Percentiles rank a stretch among this genome's conserved stretches.
These are phyloP conservation scores for Vultur gryphus DNA, from an alignment of 2,797 vertebrate species.

Conservation along the genomic window DNA sequence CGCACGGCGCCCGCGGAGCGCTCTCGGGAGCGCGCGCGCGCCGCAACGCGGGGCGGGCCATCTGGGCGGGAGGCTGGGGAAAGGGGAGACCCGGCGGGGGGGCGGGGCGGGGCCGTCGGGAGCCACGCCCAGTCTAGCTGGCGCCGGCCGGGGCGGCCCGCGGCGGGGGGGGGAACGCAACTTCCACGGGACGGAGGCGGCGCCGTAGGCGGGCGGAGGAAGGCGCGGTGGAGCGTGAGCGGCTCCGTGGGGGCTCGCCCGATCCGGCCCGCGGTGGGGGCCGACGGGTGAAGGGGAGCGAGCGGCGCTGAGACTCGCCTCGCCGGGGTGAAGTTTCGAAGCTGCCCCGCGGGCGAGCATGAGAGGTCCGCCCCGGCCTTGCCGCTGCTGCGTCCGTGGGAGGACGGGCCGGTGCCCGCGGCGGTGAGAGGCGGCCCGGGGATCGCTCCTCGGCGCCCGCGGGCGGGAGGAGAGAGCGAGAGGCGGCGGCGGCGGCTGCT, in stretches of 20 bases:
- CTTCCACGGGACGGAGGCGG: too few relatives aligned
- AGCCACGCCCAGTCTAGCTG: not conserved
- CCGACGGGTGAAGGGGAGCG: too few relatives aligned
- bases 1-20: not conserved
- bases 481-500: not conserved
- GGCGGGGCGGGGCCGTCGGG: not conserved
- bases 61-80: not conserved
- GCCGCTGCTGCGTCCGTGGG: not conserved
- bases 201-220: too few relatives aligned
- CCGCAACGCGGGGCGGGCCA: not conserved
- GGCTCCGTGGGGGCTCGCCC: accelerated
- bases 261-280: too few relatives aligned
- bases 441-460: not conserved
- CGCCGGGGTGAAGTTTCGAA: not conserved
- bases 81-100: too few relatives aligned
- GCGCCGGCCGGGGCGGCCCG: not conserved
- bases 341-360: not conserved
- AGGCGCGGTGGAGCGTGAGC: too few relatives aligned
- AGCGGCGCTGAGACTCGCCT: not conserved
- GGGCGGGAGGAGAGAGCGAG: not conserved
- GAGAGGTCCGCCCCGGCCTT: not conserved
- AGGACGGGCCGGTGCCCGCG: not conserved
- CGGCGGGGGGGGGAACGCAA: too few relatives aligned
- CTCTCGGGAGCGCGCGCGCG: not conserved
- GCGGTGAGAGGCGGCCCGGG: not conserved